Evolutionary conservation across 2,797 vertebrate genomes (phyloP).

Genomic region (Gallinago stenura): DNA sequence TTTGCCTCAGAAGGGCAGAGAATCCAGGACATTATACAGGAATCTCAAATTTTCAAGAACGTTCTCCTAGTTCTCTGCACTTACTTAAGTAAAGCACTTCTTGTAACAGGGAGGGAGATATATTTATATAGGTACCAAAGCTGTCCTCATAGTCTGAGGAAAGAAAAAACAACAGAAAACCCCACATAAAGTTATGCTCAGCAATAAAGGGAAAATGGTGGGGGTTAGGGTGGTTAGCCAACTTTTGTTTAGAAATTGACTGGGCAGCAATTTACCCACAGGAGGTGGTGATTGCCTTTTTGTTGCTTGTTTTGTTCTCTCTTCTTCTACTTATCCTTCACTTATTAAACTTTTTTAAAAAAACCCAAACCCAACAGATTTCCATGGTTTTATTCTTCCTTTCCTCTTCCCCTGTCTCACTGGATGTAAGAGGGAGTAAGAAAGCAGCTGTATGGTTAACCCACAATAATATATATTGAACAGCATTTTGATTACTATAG

Average conservation of each 20-base stretch:
- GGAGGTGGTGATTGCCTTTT: not conserved
- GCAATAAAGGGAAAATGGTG: not conserved
- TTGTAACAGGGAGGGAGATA: not conserved
- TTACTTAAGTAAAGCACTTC: not conserved
- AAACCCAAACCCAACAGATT: too few species aligned
- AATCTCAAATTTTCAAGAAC: not conserved
- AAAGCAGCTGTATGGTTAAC: too few species aligned
- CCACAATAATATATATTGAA: not conserved
- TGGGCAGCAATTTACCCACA: rapidly evolving
- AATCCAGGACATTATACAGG: not conserved
- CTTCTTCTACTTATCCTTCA: not conserved
- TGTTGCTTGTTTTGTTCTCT: not conserved
- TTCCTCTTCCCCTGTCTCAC: too few species aligned
- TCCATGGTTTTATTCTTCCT: too few species aligned
- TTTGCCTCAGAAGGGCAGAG: not conserved
- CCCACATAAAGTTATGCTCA: not conserved
- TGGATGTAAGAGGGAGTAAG: too few species aligned
- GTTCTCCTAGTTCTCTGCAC: rapidly evolving
- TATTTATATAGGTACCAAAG: not conserved
- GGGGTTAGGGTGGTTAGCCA: rapidly evolving
- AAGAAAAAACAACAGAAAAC: not conserved
- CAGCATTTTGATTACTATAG: not conserved
- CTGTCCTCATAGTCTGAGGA: not conserved
- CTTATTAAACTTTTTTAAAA: too few species aligned
- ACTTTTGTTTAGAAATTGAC: not conserved